These are phyloP conservation scores for Temnothorax rugatulus DNA, from an alignment of 2,888 invertebrate genomes.

Conservation along the genomic window DNA sequence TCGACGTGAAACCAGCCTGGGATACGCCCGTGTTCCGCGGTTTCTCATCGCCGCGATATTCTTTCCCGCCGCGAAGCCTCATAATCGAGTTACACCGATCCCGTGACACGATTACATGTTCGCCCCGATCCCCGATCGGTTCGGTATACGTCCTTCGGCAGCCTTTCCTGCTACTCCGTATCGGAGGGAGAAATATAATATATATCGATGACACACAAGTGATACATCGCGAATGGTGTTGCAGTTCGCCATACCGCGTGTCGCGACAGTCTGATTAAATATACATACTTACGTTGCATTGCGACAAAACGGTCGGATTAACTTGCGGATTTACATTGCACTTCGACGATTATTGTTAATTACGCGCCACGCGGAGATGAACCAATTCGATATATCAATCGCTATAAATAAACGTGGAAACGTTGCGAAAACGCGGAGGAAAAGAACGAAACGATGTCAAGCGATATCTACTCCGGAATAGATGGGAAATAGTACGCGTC, in stretches of 20 bases:
- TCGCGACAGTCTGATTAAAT: background rate
- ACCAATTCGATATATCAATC: slow-evolving; percentile 16
- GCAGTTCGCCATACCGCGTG: background rate
- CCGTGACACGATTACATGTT: slow-evolving; percentile 31
- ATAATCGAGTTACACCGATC: slow-evolving; percentile 51
- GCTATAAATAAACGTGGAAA: slow-evolving; percentile 19
- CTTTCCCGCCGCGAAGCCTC: slow-evolving; percentile 1
- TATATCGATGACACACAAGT: background rate
- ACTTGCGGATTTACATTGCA: background rate
- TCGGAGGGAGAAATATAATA: slow-evolving; percentile 9
- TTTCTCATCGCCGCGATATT: slow-evolving; percentile 22
- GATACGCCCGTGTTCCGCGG: slow-evolving; percentile 26
- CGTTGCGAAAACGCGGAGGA: background rate
- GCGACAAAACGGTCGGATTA: background rate
- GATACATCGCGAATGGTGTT: background rate
- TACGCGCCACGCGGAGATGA: slow-evolving; percentile 23
- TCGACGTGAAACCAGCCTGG: background rate
- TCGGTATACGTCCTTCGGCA: slow-evolving; percentile 14
- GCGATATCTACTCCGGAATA: slow-evolving; percentile 21
- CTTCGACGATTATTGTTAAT: background rate
- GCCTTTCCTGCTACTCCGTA: background rate
- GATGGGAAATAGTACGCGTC: slow-evolving; percentile 14
- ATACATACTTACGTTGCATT: background rate
- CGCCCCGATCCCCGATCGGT: background rate
- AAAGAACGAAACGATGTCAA: slow-evolving; percentile 23